Evolutionary conservation across 2,888 invertebrate species (phyloP).

Genomic region (Andrena dorsata): DNA sequence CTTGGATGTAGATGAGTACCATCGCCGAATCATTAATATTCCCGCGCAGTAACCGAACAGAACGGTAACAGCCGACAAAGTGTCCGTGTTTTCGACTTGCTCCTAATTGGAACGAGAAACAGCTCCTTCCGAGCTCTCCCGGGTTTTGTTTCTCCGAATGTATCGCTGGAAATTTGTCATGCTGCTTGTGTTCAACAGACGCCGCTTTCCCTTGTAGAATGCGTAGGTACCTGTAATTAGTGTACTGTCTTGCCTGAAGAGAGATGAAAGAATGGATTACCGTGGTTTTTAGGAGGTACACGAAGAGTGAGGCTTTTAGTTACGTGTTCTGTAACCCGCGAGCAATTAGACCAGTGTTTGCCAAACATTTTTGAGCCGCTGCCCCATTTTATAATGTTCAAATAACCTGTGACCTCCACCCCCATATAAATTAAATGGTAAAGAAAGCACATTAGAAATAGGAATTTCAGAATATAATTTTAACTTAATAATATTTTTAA

Average conservation of each 20-base stretch:
- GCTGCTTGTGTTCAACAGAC: not conserved
- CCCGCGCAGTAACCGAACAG: slow-evolving; percentile 26
- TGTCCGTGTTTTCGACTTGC: slow-evolving; percentile 24
- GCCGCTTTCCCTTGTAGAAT: not conserved
- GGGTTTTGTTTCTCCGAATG: slow-evolving; percentile 8
- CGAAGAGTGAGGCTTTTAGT: not conserved
- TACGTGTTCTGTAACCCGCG: not conserved
- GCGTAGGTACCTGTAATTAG: slow-evolving; percentile 16
- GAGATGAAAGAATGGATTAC: not conserved
- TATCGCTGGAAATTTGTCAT: slow-evolving; percentile 45
- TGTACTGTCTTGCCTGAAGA: not conserved
- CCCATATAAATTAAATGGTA: no score
- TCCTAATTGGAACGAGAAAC: slow-evolving; percentile 47
- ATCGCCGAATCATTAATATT: slow-evolving; percentile 59
- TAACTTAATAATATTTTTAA: no score
- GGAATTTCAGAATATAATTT: no score
- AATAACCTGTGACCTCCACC: no score
- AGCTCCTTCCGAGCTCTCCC: slow-evolving; percentile 33
- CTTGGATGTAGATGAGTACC: slow-evolving; percentile 3
- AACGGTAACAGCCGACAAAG: slow-evolving; percentile 32
- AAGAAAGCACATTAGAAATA: no score
- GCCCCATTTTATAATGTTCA: not conserved
- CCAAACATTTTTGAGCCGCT: not conserved
- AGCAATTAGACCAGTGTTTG: not conserved
- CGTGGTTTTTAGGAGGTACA: not conserved